Base-by-base conservation (phyloP, 37 sponge, comb jelly and placozoan genomes). In the Haliclona indistincta region DNA sequence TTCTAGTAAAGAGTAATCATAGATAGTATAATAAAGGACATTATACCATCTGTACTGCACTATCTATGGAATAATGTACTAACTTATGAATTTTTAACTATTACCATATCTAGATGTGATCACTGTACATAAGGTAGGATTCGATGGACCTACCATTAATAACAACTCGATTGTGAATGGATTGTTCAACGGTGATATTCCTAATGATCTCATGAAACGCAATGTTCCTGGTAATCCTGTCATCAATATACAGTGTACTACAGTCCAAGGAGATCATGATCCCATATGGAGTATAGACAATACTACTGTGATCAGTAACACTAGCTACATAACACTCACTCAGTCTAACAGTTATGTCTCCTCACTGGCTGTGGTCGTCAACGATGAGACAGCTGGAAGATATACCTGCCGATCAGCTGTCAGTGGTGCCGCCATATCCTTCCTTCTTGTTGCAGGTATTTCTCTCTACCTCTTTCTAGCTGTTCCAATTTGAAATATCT, bases 231-330 rank as follows among this genome's bases (percentile, higher is more conserved):
- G n/a, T 58, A 26, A 20, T n/a, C n/a, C n/a, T 26, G 6, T 58
- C 7, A 26, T 26, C 22, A 47, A 13, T 47, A 17, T 47, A 8
- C 7, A 20, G 22, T 58, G 60, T 20, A 58, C 60, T 58, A 20
- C 23, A 25, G 60, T 58, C 22, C 60, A 58, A 58, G 60, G 60
- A n/a, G 28, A 58, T n/a, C 60, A 58, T 58, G 13, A 58, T 58
- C 60, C 60, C 7, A 6, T 58, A 6, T 58, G 13, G 23, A 58
- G n/a, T 20, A 26, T 58, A 6, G 60, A 58, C 6, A 6, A 25
- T 8, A 25, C n/a, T 20, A n/a, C 11, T n/a, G 15, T 10, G 10
- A 10, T 15, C 10, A 15, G 51, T 17, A 26, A 58, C 26, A 58
- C 60, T 58, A 26, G 22, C n/a, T 25, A 25, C 7, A 11, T 58